phyloP scores from a whole-genome alignment of 2,113 vertebrate species.

The Cephalopterus ornatus region DNA sequence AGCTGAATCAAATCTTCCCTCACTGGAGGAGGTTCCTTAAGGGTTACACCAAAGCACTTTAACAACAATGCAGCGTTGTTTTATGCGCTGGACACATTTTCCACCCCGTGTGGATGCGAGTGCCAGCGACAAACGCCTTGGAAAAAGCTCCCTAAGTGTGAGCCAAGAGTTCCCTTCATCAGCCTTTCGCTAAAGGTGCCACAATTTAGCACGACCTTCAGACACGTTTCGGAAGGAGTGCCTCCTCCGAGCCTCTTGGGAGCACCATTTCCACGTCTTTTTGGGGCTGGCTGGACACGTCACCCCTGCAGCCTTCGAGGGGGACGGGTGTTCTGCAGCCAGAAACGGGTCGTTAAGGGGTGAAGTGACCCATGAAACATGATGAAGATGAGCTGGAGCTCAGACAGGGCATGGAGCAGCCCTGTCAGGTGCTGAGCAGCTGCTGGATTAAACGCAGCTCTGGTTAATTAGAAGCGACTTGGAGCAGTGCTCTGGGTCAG shows the following conservation, averaged over 20 bases:
- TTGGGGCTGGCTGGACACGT: neutral
- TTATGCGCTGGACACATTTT: neutral
- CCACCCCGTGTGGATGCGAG: neutral
- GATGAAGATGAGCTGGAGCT: neutral
- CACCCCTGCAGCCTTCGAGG: neutral
- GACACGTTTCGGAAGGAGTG: neutral
- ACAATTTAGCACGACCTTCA: neutral
- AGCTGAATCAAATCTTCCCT: neutral
- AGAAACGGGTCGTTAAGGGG: neutral
- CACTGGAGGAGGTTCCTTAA: neutral
- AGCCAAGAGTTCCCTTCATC: neutral
- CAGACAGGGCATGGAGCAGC: neutral
- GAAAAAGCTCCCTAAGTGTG: neutral
- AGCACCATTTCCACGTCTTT: constrained; percentile 36
- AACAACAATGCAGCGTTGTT: neutral
- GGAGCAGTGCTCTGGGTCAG: neutral
- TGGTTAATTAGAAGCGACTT: neutral
- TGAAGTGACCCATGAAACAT: neutral
- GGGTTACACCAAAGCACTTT: neutral
- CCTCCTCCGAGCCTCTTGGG: neutral
- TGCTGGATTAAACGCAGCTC: neutral
- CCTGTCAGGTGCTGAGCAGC: neutral
- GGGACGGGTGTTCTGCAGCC: neutral
- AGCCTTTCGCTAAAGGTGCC: neutral
- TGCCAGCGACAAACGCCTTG: neutral